Base-by-base conservation (phyloP, 2,888 invertebrate species). In the Nysson spinosus region DNA sequence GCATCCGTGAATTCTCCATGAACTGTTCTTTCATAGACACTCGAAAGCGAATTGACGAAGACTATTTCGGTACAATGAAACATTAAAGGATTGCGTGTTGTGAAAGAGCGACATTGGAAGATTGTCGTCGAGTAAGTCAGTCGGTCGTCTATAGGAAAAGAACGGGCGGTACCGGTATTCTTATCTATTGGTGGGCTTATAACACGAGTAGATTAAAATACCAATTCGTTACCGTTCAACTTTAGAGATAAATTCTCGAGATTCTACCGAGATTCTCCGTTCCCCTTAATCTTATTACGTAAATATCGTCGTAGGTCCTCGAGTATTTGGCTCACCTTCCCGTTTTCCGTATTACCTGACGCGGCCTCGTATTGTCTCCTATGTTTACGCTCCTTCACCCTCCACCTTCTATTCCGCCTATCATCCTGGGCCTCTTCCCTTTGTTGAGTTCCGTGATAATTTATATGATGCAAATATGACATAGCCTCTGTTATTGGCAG, bases 401-500 rank as follows among this genome's bases (percentile, higher is more conserved):
- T 20, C 14, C 4, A 3, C 16, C 5, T 2, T 1, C 43, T 7
- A n/a, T 7, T 30, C 5, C 22, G n/a, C 7, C 11, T 11, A 3
- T 1, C 6, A 26, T 43, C 9, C 11, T 14, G 12, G 2, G 4
- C 44, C 20, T 54, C 22, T 42, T 55, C 30, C 22, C 35, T 56
- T 50, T 44, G 44, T 50, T 42, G 28, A 35, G 5, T 9, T 24
- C 35, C 7, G 28, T 9, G 61, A 68, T 76, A 67, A 73, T 76
- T 60, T 60, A 58, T 63, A 62, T 56, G 65, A 71, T 60, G 55
- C 43, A 65, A 77, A 71, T 78, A 67, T 78, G 63, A 76, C 57
- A 60, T 52, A 50, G 49, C 11, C 35, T 7, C 22, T 76, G 77
- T 76, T 77, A 76, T 76, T 79, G 68, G 52, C 78, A 84, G 84